A percentile compares a stretch with the other conserved stretches of the same genome.
Evolutionary conservation across 1,140 invertebrate species (phyloP).

Genomic region (Orius insidiosus): DNA sequence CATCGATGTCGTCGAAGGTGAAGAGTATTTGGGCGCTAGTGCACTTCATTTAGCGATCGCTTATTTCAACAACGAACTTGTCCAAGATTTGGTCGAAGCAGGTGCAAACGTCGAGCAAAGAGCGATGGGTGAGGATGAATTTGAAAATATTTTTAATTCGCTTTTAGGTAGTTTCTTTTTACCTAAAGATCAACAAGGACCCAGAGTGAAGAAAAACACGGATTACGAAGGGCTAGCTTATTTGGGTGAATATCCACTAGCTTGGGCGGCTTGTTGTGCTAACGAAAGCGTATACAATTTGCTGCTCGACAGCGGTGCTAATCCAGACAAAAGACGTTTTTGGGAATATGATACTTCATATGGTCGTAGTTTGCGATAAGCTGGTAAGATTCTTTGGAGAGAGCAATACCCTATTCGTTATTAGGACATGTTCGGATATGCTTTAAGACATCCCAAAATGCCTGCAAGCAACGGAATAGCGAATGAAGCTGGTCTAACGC

Average conservation of each 20-base stretch:
- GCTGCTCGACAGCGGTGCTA: constrained; percentile 72
- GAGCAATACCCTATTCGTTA: constrained; percentile 15
- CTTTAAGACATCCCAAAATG: constrained; percentile 78
- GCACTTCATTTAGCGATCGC: constrained; percentile 91
- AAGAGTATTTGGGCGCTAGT: constrained; percentile 90
- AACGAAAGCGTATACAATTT: constrained; percentile 97
- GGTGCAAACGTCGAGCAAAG: constrained; percentile 82
- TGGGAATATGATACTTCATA: constrained; percentile 93
- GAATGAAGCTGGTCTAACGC: constrained; percentile 81
- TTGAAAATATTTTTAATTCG: neutral
- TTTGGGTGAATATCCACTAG: constrained; percentile 85
- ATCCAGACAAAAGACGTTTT: constrained; percentile 84
- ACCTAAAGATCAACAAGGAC: constrained; percentile 73
- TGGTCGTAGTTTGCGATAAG: constrained; percentile 95
- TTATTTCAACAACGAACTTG: constrained; percentile 89
- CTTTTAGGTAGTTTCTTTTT: constrained; percentile 68
- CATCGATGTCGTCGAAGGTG: constrained; percentile 88
- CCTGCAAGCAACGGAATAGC: constrained; percentile 79
- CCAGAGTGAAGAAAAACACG: constrained; percentile 52
- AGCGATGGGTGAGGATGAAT: constrained; percentile 49
- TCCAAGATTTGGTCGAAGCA: constrained; percentile 75
- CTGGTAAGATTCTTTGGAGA: constrained; percentile 37
- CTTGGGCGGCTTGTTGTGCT: constrained; percentile 91
- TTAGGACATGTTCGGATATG: constrained; percentile 97
- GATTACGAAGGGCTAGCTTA: constrained; percentile 93